Evolutionary conservation across 2,113 vertebrate species (phyloP), one percentile per base, ranked within the genome.

Genomic region (Gasterosteus nipponicus): DNA sequence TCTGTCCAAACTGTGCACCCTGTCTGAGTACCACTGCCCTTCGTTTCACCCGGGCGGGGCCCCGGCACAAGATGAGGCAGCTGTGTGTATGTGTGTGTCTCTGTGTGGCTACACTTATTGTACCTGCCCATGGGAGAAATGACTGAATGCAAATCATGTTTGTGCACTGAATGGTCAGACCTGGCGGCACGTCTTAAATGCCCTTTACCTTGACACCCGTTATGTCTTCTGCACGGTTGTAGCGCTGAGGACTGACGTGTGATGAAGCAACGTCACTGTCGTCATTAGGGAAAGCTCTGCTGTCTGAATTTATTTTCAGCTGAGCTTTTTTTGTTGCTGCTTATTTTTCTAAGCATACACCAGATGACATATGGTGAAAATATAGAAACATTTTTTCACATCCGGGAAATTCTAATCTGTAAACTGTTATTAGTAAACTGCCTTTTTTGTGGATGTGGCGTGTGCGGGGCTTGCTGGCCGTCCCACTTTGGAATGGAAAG

Each of bases 151-250:
- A 81, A 86, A 46, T 74, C 8, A 81, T 87, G 69, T 88, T 91
- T 64, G 86, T 65, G 82, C 75, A 87, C 80, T 75, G 64, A 77
- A 78, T 81, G 91, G 91, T 84, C 84, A 53, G 85, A 87, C 86
- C 91, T 93, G 85, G 91, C 81, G 68, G 65, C 61, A 77, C 77
- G 39, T 90, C 79, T 81, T 93, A 93, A 95, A 93, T 94, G 92
- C 89, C 92, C 94, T 93, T 94, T 91, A 87, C 84, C 62, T 92
- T 89, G 86, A 82, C 78, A 67, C 83, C 89, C 88, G 86, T 89
- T 57, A 61, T 78, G 77, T 87, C 46, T 61, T 63, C 72, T 58
- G 59, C 69, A 33, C 76, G 46, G 31, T 38, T 76, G 69, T 69
- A 69, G 71, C 75, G 57, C 73, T 47, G 44, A 62, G 47, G 63